Evolutionary conservation across 2,888 invertebrate genomes (phyloP), one percentile per base, ranked within the genome.

Genomic region (Cryptosula pallasiana): DNA sequence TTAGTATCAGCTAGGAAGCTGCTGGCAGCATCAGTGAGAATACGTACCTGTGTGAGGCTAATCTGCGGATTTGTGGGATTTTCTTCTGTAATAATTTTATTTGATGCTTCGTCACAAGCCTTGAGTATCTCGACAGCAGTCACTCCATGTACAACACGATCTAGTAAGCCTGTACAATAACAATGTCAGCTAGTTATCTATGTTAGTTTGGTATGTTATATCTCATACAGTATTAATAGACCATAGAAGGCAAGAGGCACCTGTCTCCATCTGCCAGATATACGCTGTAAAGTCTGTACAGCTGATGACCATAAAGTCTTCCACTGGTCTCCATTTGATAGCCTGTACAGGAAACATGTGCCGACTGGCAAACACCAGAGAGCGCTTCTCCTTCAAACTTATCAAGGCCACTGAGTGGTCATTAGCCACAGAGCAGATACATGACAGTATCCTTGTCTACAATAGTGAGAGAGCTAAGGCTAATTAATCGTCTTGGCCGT

Each of bases 241-340:
- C 45, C 45, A 13, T 45, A 45, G 20, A 45, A 45, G 45, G 45
- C 45, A 45, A 13, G 45, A 45, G 45, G 9, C 45, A 87, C 89
- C 89, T 0, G 98, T 99, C 87, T 99, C 99, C 96, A 99, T 98
- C 88, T 99, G 98, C 99, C 99, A 99, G 0, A 99, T 95, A 85
- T 96, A 97, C 0, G 98, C 96, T 0, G 96, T 94, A 1, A 97
- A 96, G 85, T 99, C 98, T 5, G 94, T 93, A 84, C 96, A 96
- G 0, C 94, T 95, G 25, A 98, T 94, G 76, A 97, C 92, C 89
- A 99, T 92, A 83, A 97, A 99, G 85, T 99, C 99, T 82, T 99
- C 98, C 1, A 95, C 88, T 0, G 98, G 96, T 58, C 96, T 88
- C 95, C 96, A 97, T 83, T 96, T 95, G 77, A 98, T 95, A 35